Evolutionary conservation across 2,888 invertebrate species (phyloP), one percentile per base, ranked within the genome.

Genomic region (Deilephila elpenor): DNA sequence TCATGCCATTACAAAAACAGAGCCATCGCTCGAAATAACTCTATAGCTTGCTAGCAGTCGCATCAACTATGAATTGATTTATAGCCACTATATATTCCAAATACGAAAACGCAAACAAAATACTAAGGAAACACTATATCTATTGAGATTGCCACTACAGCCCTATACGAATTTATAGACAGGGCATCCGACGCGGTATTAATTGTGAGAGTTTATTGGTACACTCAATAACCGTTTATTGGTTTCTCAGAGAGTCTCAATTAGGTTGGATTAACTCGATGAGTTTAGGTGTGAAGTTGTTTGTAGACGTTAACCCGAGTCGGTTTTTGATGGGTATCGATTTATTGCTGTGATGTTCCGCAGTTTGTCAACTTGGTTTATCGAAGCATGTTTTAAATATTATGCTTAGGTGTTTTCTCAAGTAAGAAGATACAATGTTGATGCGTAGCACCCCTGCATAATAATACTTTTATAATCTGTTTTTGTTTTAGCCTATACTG

Each of bases 171-270:
- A 74, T 71, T 73, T 76, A 78, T 73, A 78, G 76, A 83, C 80
- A 80, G 77, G 76, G 77, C 60, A 56, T 61, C 71, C 72, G 75
- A 73, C 75, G 76, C 81, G 82, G 86, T 88, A 91, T 90, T 91
- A 91, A 91, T 91, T 91, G 89, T 85, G 78, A 79, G 83, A 84
- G 82, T 93, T 93, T 93, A 93, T 92, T 89, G 87, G 88, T 83
- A 85, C 83, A 89, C 87, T 88, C 92, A 93, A 93, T 93, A 92
- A 86, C 83, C 80, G 87, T 93, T 93, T 91, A 93, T 91, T 79
- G 89, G 90, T 86, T 84, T 91, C 91, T 82, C 90, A 89, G 90
- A 89, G 88, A 91, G 90, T 89, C 87, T 89, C 93, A 92, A 93
- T 94, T 92, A 92, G 85, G 85, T 83, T 82, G 85, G 88, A 92